Evolutionary conservation across 2,113 vertebrate genomes (phyloP).

Genomic region (Pantherophis guttatus): DNA sequence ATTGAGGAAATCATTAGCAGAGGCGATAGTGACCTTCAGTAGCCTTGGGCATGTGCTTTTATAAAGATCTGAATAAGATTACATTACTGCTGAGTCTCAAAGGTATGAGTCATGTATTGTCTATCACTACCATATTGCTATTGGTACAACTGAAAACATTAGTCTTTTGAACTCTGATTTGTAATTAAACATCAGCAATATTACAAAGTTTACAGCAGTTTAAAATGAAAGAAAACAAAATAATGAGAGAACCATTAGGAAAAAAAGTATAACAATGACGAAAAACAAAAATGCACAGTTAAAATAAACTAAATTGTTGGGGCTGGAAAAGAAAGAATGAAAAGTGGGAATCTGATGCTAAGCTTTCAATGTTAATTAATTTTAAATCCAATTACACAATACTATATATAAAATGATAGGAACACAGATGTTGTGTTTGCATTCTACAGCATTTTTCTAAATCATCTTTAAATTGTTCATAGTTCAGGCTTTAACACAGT

Average conservation of each 20-base stretch:
- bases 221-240: conserved; percentile 26
- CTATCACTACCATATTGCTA: background rate
- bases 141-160: background rate
- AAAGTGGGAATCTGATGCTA: background rate
- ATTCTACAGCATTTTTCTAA: background rate
- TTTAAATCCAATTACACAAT: background rate
- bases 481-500: too few species aligned
- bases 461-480: too few species aligned
- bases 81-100: background rate
- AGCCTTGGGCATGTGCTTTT: conserved; percentile 30
- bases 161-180: conserved; percentile 24
- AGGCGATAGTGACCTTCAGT: conserved; percentile 19
- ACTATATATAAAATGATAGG: background rate
- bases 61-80: conserved; percentile 21
- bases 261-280: background rate
- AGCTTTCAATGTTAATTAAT: background rate
- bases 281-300: background rate
- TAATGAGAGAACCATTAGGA: background rate
- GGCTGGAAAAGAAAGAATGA: background rate
- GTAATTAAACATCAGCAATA: background rate
- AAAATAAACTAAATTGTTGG: background rate
- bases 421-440: too few species aligned
- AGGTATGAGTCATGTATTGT: conserved; percentile 4
- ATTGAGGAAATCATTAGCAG: conserved; percentile 50
- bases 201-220: background rate